A percentile compares a stretch with the other conserved stretches of the same genome.
Conservation (phyloP, 2,888 invertebrate species). For the Agapostemon virescens region DNA sequence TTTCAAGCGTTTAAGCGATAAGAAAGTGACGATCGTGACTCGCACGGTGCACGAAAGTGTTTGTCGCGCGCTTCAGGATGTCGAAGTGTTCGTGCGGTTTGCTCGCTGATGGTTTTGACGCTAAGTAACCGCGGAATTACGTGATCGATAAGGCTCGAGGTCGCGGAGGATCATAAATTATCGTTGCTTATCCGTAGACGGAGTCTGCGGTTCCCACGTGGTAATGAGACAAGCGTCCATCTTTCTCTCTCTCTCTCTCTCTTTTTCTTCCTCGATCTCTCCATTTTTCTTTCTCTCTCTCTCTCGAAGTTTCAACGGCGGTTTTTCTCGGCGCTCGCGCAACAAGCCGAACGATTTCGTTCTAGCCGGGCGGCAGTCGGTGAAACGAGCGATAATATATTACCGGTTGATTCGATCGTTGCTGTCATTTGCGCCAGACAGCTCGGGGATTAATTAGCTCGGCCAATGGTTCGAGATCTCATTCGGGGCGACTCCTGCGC, state of each 20-base stretch:
- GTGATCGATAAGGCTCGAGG: constrained; percentile 66
- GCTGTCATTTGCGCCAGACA: constrained; percentile 70
- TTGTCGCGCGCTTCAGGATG: not conserved
- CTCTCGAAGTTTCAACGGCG: not conserved
- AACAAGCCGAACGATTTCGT: constrained; percentile 53
- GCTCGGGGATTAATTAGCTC: constrained; percentile 69
- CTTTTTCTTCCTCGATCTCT: not conserved
- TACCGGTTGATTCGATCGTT: constrained; percentile 67
- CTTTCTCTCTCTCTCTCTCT: not conserved
- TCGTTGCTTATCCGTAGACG: constrained; percentile 62
- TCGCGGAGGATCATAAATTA: constrained; percentile 66
- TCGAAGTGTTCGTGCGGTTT: constrained; percentile 20
- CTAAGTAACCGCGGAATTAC: constrained; percentile 52
- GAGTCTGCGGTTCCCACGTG: constrained; percentile 64
- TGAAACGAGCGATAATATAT: constrained; percentile 69
- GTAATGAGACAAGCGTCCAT: constrained; percentile 58
- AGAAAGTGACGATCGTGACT: not conserved
- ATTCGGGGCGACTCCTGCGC: constrained; percentile 54
- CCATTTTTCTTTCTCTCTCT: constrained; percentile 11
- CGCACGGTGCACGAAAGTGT: not conserved
- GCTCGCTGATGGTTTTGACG: constrained; percentile 48
- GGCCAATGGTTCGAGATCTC: constrained; percentile 63
- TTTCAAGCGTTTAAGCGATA: not conserved
- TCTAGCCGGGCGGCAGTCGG: constrained; percentile 57
- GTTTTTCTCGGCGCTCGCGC: constrained; percentile 46